phyloP scores from a whole-genome alignment of 2,888 invertebrate genomes.

The Chrysopilus asiliformis region DNA sequence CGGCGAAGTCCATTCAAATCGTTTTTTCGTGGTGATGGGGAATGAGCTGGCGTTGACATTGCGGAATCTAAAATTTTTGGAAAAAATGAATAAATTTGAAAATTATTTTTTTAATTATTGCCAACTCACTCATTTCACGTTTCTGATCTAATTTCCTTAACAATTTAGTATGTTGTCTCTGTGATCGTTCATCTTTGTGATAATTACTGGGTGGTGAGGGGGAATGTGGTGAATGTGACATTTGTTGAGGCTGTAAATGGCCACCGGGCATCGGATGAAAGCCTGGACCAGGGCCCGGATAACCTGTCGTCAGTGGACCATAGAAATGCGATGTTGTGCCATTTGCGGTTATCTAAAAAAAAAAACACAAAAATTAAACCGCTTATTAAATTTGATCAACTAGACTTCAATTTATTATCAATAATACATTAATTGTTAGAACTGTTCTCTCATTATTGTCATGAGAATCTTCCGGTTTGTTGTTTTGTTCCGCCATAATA shows the following conservation, averaged over 20 bases:
- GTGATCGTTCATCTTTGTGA: slow-evolving; percentile 67
- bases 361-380: slow-evolving; percentile 9
- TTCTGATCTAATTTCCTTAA: slow-evolving; percentile 62
- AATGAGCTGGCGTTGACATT: slow-evolving; percentile 43
- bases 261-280: slow-evolving; percentile 29
- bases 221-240: slow-evolving; percentile 54
- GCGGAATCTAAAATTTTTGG: slow-evolving; percentile 31
- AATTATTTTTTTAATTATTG: no score
- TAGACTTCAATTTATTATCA: no score
- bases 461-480: no score
- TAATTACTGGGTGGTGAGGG: slow-evolving; percentile 47
- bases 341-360: slow-evolving; percentile 51
- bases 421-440: no score
- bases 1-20: slow-evolving; percentile 41
- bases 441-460: no score
- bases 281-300: slow-evolving; percentile 37
- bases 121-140: slow-evolving; percentile 41
- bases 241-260: slow-evolving; percentile 31
- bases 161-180: slow-evolving; percentile 62
- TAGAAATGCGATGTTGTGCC: slow-evolving; percentile 58
- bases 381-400: no score
- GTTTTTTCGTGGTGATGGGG: slow-evolving; percentile 55
- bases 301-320: slow-evolving; percentile 43
- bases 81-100: no score
- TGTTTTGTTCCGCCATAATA: no score